These are phyloP conservation scores for Carabus problematicus DNA, from an alignment of 2,888 invertebrate genomes.

Conservation along the genomic window DNA sequence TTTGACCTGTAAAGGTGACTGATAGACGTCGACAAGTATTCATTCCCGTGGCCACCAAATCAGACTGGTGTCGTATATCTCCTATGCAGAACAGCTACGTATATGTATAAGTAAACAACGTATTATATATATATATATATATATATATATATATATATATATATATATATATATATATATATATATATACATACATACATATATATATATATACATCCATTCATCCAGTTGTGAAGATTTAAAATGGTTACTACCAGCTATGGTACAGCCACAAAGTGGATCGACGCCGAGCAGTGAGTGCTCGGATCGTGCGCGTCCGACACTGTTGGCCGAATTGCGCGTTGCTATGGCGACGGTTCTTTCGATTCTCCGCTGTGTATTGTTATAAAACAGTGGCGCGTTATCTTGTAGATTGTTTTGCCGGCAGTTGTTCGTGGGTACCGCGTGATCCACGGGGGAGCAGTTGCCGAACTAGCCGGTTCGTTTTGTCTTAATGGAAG, in stretches of 20 bases:
- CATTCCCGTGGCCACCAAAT: neutral
- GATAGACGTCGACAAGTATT: conserved; percentile 7
- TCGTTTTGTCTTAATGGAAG: conserved; percentile 38
- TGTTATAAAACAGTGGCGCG: conserved; percentile 38
- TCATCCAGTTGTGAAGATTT: too few species aligned
- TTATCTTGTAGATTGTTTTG: conserved; percentile 39
- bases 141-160: too few species aligned
- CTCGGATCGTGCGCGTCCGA: neutral
- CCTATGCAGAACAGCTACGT: too few species aligned
- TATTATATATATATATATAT: too few species aligned
- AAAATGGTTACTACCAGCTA: neutral
- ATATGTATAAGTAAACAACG: too few species aligned
- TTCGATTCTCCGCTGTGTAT: conserved; percentile 30
- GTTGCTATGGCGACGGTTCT: conserved; percentile 25
- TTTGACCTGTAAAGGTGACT: conserved; percentile 6
- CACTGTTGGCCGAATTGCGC: neutral
- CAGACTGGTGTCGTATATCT: too few species aligned
- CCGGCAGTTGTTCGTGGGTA: conserved; percentile 18
- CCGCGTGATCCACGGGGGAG: conserved; percentile 27
- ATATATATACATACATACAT: too few species aligned
- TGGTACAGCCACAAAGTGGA: neutral
- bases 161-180: too few species aligned
- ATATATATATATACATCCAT: too few species aligned
- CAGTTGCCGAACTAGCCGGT: conserved; percentile 38
- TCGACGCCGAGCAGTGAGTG: conserved; percentile 1